Percentiles rank a stretch among this genome's conserved stretches.
These are phyloP conservation scores for Parapsyche elsis DNA, from an alignment of 1,140 invertebrate species.

Conservation along the genomic window DNA sequence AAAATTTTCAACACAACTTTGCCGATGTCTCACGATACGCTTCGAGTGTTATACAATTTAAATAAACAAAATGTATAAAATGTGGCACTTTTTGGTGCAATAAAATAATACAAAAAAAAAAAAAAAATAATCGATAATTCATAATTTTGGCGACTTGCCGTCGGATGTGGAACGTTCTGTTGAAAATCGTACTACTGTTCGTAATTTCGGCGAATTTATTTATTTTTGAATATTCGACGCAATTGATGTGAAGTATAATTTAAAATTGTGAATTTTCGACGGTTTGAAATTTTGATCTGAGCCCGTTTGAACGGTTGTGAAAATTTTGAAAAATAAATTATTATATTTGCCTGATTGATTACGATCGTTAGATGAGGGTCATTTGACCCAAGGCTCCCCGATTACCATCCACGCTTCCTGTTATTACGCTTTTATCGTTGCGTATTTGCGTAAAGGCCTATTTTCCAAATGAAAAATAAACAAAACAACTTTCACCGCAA, in stretches of 20 bases:
- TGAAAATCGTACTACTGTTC: no score
- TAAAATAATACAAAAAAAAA: no score
- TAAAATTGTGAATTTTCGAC: no score
- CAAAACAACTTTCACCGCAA: not conserved
- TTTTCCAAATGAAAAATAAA: slow-evolving; percentile 9
- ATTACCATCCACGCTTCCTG: not conserved
- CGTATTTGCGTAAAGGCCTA: slow-evolving; percentile 7
- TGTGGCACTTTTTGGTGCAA: not conserved
- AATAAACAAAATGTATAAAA: not conserved
- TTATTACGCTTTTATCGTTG: not conserved
- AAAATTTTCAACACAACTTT: slow-evolving; percentile 19
- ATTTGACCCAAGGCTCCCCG: not conserved
- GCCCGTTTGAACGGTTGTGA: no score
- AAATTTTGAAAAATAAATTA: not conserved
- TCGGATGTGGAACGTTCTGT: no score
- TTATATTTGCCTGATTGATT: slow-evolving; percentile 1
- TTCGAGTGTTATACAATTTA: not conserved
- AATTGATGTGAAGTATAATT: no score
- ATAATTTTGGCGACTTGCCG: no score
- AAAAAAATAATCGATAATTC: no score
- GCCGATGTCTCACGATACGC: no score
- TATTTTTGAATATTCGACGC: no score
- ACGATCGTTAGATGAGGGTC: slow-evolving; percentile 6
- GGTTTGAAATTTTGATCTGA: no score
- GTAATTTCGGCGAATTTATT: no score